phyloP scores from a whole-genome alignment of 2,797 vertebrate genomes.

The Bufotes viridis region DNA sequence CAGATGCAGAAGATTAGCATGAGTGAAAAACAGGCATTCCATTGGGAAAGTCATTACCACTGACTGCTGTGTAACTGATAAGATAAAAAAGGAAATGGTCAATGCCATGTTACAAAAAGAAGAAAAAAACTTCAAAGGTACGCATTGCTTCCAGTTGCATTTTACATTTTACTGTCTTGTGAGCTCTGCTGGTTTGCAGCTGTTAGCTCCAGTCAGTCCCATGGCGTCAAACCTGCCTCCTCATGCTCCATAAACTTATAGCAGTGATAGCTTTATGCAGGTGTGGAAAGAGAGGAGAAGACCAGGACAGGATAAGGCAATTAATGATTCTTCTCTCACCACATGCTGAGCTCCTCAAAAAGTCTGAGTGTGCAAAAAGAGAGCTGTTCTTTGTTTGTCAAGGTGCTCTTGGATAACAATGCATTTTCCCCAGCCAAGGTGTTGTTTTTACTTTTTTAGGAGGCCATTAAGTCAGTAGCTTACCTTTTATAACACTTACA shows the following conservation, averaged over 20 bases:
- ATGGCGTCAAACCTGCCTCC: conserved; percentile 81
- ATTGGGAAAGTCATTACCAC: conserved; percentile 21
- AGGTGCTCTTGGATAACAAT: conserved; percentile 61
- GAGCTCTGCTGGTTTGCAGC: conserved; percentile 74
- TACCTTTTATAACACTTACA: conserved; percentile 70
- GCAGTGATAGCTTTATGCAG: conserved; percentile 71
- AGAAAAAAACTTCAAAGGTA: conserved; percentile 79
- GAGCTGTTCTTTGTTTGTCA: conserved; percentile 66
- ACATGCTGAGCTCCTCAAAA: conserved; percentile 69
- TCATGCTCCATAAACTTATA: conserved; percentile 79
- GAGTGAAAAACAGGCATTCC: not conserved
- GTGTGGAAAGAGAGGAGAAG: conserved; percentile 75
- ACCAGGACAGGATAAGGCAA: conserved; percentile 69
- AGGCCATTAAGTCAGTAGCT: conserved; percentile 68
- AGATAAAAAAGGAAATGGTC: conserved; percentile 45
- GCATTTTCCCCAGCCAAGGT: conserved; percentile 67
- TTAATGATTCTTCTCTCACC: conserved; percentile 71
- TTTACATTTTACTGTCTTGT: conserved; percentile 81
- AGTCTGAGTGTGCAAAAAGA: conserved; percentile 60
- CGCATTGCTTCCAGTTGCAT: conserved; percentile 73
- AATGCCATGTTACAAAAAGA: conserved; percentile 45
- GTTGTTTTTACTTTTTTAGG: conserved; percentile 67
- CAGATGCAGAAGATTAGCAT: not conserved
- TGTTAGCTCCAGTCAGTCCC: conserved; percentile 71
- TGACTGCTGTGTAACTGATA: conserved; percentile 22